Conservation (phyloP, 92 coral and sea anemone genomes). For the Palythoa heliodiscus region DNA sequence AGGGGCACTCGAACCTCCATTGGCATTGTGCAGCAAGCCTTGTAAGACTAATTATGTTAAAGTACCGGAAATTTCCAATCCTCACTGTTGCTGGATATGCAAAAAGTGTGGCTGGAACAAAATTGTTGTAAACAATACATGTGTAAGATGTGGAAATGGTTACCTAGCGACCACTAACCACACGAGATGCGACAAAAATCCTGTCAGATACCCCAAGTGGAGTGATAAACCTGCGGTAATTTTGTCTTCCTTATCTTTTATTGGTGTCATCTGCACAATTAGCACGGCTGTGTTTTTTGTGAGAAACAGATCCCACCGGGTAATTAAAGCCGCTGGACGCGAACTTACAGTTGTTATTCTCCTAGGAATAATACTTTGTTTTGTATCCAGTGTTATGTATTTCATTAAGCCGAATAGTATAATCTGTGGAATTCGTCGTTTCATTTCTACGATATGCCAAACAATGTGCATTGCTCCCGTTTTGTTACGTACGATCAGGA, state of each 20-base stretch:
- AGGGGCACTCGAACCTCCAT: slow-evolving; percentile 24
- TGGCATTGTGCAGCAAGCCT: slow-evolving; percentile 46
- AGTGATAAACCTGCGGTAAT: slow-evolving; percentile 30
- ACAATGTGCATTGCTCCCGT: slow-evolving; percentile 61
- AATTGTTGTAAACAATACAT: slow-evolving; percentile 46
- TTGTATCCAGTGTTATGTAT: slow-evolving; percentile 28
- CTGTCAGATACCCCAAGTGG: slow-evolving; percentile 31
- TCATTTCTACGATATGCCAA: slow-evolving; percentile 35
- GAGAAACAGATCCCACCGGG: slow-evolving; percentile 40
- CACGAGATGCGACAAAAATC: slow-evolving; percentile 43
- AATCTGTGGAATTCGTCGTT: slow-evolving; percentile 37
- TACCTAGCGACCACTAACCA: slow-evolving; percentile 15
- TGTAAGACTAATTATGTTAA: slow-evolving; percentile 38
- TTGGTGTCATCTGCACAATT: slow-evolving; percentile 46
- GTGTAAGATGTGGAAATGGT: slow-evolving; percentile 42
- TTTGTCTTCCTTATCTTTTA: slow-evolving; percentile 31
- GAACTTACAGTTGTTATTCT: slow-evolving; percentile 54
- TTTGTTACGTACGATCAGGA: slow-evolving; percentile 53
- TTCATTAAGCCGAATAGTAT: slow-evolving; percentile 37
- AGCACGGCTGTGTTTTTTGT: slow-evolving; percentile 45
- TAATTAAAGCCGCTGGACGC: slow-evolving; percentile 60
- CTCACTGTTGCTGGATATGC: slow-evolving; percentile 58
- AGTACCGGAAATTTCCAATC: slow-evolving; percentile 39
- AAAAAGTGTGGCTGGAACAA: slow-evolving; percentile 37
- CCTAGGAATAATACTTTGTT: slow-evolving; percentile 39